Conservation (phyloP, 2,888 invertebrate genomes). For the Hydrotaea cyrtoneurina region DNA sequence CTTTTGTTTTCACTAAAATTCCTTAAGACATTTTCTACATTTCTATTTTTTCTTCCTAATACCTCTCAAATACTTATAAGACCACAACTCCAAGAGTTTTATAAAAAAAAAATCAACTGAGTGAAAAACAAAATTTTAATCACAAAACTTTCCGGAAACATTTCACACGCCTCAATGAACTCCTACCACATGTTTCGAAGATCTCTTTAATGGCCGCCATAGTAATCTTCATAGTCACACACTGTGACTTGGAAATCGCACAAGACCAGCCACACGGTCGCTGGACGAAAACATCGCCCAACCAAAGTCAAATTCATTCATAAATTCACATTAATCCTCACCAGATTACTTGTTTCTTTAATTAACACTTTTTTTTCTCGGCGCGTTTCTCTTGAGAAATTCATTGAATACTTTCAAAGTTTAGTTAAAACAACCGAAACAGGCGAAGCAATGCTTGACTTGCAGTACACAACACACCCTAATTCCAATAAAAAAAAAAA, state of each 20-base stretch:
- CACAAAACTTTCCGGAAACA: too few relatives aligned
- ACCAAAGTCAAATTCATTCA: slow-evolving; percentile 13
- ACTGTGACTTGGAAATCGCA: too few relatives aligned
- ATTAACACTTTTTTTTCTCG: slow-evolving; percentile 51
- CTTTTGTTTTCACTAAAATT: too few relatives aligned
- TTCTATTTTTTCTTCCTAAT: too few relatives aligned
- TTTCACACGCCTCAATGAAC: too few relatives aligned
- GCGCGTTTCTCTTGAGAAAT: slow-evolving; percentile 12
- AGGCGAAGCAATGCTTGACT: slow-evolving; percentile 31
- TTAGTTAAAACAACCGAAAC: slow-evolving; percentile 12
- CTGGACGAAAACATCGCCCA: neutral
- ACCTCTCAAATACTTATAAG: too few relatives aligned
- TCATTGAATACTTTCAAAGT: slow-evolving; percentile 29
- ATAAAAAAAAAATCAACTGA: too few relatives aligned
- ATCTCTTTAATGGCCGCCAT: neutral
- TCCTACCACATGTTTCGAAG: too few relatives aligned
- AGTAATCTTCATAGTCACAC: neutral
- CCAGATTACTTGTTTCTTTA: slow-evolving; percentile 30
- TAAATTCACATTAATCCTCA: slow-evolving; percentile 22
- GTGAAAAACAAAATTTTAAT: too few relatives aligned
- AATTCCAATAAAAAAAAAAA: slow-evolving; percentile 22
- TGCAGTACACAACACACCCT: slow-evolving; percentile 40
- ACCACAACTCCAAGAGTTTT: too few relatives aligned
- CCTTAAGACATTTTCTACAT: too few relatives aligned
- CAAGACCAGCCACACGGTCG: too few relatives aligned